phyloP scores from a whole-genome alignment of 2,113 vertebrate genomes.

The Cyprinodon tularosa region DNA sequence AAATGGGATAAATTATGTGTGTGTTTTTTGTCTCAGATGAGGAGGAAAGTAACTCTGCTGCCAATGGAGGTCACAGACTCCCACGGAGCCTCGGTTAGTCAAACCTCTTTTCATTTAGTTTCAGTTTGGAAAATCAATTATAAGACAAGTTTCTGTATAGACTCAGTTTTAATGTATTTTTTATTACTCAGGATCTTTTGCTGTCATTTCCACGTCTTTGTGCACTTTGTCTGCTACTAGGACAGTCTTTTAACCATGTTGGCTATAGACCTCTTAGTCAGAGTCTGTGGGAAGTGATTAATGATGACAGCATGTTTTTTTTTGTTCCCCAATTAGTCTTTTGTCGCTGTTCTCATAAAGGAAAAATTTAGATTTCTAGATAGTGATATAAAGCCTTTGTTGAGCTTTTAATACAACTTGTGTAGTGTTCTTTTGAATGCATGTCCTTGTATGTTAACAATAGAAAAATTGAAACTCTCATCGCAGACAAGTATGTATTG shows the following conservation, averaged over 20 bases:
- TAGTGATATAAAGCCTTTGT: not conserved
- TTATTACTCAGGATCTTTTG: too few species aligned
- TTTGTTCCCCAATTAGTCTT: not conserved
- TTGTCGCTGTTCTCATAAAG: not conserved
- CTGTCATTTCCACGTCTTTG: not conserved
- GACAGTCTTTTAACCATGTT: not conserved
- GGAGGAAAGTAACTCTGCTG: conserved; percentile 53
- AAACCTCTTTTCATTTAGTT: not conserved
- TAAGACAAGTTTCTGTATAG: too few species aligned
- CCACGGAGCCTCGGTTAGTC: conserved; percentile 74
- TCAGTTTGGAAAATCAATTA: not conserved
- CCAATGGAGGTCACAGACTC: conserved; percentile 67
- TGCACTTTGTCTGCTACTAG: not conserved
- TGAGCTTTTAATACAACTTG: not conserved
- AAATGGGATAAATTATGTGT: conserved; percentile 9
- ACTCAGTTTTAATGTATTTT: not conserved
- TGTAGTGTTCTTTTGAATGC: not conserved
- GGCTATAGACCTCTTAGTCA: not conserved
- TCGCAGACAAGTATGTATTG: not conserved
- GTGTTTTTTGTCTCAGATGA: conserved; percentile 67
- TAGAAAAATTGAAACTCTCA: not conserved
- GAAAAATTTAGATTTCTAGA: not conserved
- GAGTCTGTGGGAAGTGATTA: not conserved
- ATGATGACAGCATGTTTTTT: not conserved
- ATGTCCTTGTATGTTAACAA: not conserved